phyloP scores from a whole-genome alignment of 2,113 vertebrate species.

The Albula goreensis region DNA sequence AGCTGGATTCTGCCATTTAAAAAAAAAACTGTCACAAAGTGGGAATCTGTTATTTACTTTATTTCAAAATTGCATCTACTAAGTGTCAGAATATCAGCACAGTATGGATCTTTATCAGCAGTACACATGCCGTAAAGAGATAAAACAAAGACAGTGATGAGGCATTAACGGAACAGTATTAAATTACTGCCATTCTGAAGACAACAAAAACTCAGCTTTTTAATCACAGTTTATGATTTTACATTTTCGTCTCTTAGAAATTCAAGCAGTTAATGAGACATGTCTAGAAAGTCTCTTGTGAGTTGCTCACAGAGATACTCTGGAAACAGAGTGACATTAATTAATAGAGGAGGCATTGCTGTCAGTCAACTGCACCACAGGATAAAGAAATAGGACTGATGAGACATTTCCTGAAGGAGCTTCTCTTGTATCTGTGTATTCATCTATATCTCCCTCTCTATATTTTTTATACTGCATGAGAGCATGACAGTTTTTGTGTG shows the following conservation, averaged over 20 bases:
- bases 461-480: background rate
- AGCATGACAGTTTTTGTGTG: background rate
- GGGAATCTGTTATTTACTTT: slow-evolving; percentile 11
- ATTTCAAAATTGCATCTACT: background rate
- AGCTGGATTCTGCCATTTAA: slow-evolving; percentile 1
- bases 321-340: background rate
- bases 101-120: slow-evolving; percentile 21
- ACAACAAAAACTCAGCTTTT: background rate
- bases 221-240: background rate
- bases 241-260: background rate
- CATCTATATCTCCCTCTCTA: background rate
- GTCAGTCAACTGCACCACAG: background rate
- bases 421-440: background rate
- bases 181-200: background rate
- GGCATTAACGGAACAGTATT: slow-evolving; percentile 1
- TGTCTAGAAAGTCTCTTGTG: background rate
- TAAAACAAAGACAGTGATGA: slow-evolving; percentile 9
- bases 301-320: background rate
- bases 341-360: background rate
- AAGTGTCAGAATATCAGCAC: background rate
- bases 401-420: background rate
- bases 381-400: background rate
- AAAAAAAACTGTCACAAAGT: background rate
- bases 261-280: background rate
- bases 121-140: slow-evolving; percentile 16